These are phyloP conservation scores for Austrolebias charrua DNA, from an alignment of 2,797 vertebrate genomes.

Conservation along the genomic window DNA sequence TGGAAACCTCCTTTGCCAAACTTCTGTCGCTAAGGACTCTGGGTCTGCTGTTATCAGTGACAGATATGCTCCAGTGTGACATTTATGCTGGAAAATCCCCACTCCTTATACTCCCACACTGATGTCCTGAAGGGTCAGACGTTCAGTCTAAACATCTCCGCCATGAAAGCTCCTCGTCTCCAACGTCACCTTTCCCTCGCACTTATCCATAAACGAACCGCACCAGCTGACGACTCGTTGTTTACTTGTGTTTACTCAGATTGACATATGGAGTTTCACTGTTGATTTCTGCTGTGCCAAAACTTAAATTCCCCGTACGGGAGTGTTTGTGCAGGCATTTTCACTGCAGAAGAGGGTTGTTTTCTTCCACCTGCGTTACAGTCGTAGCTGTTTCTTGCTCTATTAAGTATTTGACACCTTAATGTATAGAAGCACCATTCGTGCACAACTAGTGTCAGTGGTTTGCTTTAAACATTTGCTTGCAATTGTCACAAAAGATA, in stretches of 20 bases:
- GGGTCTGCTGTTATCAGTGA: neutral
- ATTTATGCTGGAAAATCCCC: neutral
- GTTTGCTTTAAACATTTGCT: conserved; percentile 26
- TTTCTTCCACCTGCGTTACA: conserved; percentile 15
- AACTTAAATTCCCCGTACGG: conserved; percentile 33
- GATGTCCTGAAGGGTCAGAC: conserved; percentile 37
- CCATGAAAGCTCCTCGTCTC: conserved; percentile 44
- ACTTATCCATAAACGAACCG: conserved; percentile 58
- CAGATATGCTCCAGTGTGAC: conserved; percentile 1
- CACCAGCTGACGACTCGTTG: conserved; percentile 34
- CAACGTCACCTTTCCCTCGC: conserved; percentile 47
- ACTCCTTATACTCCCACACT: conserved; percentile 8
- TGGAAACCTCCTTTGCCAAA: neutral
- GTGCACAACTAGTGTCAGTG: conserved; percentile 26
- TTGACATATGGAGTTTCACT: conserved; percentile 64
- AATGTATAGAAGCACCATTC: conserved; percentile 6
- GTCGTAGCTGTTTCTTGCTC: neutral
- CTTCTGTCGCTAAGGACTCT: too few species aligned
- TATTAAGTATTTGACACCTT: too few species aligned
- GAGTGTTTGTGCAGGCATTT: conserved; percentile 30
- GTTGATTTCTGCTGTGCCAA: conserved; percentile 59
- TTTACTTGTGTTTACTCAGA: conserved; percentile 57
- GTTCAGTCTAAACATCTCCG: conserved; percentile 61
- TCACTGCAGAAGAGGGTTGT: conserved; percentile 25
- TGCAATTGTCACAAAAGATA: conserved; percentile 44